Percentiles rank a stretch among this genome's conserved stretches.
These are phyloP conservation scores for Apeltes quadracus DNA, from an alignment of 2,113 vertebrate genomes.

Conservation along the genomic window DNA sequence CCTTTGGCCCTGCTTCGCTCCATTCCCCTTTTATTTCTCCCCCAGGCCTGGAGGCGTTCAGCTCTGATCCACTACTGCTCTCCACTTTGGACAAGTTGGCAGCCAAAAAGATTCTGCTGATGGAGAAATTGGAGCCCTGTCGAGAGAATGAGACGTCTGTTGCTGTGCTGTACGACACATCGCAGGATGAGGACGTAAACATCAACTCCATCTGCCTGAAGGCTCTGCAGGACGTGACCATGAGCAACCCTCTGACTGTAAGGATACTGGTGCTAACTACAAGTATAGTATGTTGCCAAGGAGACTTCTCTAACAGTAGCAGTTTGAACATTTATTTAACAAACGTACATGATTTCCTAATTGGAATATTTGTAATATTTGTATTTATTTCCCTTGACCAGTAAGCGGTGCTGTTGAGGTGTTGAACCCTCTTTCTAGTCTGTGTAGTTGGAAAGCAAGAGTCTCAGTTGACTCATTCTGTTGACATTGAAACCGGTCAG, in stretches of 20 bases:
- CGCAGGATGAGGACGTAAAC: slow-evolving; percentile 90
- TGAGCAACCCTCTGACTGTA: slow-evolving; percentile 88
- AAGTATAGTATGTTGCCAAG: neutral
- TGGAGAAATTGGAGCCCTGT: slow-evolving; percentile 86
- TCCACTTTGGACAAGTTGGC: slow-evolving; percentile 84
- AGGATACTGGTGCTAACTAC: slow-evolving; percentile 1
- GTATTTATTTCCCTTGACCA: neutral
- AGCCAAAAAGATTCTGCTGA: slow-evolving; percentile 88
- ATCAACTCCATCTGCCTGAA: slow-evolving; percentile 88
- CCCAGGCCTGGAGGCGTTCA: slow-evolving; percentile 87
- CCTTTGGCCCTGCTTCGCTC: too few species aligned
- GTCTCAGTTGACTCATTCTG: neutral
- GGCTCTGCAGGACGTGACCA: slow-evolving; percentile 84
- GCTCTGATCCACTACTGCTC: slow-evolving; percentile 82
- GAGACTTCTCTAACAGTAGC: neutral
- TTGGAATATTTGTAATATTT: neutral
- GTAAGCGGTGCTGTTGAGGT: slow-evolving; percentile 1
- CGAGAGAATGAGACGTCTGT: slow-evolving; percentile 76
- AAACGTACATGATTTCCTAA: neutral
- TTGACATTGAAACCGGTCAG: slow-evolving; percentile 11
- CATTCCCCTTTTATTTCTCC: neutral
- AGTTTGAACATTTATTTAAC: neutral
- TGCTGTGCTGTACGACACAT: slow-evolving; percentile 92
- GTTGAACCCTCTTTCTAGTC: neutral
- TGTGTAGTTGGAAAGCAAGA: neutral